These are phyloP conservation scores for Ia io DNA, from an alignment of 2,113 vertebrate species.

Conservation along the genomic window DNA sequence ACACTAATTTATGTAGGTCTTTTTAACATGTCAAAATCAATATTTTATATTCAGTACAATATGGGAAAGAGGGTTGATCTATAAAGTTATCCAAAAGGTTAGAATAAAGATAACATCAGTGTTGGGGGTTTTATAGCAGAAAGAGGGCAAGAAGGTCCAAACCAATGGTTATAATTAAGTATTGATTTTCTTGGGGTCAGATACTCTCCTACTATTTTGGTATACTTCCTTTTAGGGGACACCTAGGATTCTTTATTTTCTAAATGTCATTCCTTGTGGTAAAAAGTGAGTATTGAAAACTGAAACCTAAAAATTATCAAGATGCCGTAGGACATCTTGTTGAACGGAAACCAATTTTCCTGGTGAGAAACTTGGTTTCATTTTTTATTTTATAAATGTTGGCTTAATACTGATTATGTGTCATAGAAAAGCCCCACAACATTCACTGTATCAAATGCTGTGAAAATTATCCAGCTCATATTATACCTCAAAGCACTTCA, in stretches of 20 bases:
- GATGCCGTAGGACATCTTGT: slow-evolving; percentile 69
- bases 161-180: slow-evolving; percentile 41
- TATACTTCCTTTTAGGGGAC: neutral
- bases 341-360: slow-evolving; percentile 78
- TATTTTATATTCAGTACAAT: neutral
- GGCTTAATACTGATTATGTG: slow-evolving; percentile 76
- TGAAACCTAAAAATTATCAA: slow-evolving; percentile 65
- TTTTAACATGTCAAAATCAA: neutral
- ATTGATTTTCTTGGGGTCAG: slow-evolving; percentile 34
- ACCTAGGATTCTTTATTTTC: slow-evolving; percentile 44
- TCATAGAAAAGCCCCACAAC: slow-evolving; percentile 67
- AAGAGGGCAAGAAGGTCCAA: neutral
- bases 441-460: slow-evolving; percentile 72
- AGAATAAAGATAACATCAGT: neutral
- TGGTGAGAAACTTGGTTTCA: slow-evolving; percentile 72
- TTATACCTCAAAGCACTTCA: slow-evolving; percentile 76
- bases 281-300: slow-evolving; percentile 53
- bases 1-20: neutral
- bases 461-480: slow-evolving; percentile 76
- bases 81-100: neutral
- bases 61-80: neutral
- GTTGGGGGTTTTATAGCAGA: neutral
- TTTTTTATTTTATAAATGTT: slow-evolving; percentile 79
- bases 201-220: slow-evolving; percentile 44
- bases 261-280: slow-evolving; percentile 42